A percentile compares a stretch with the other conserved stretches of the same genome.
Evolutionary conservation across 2,888 invertebrate species (phyloP).

Genomic region (Geophilus truncorum): DNA sequence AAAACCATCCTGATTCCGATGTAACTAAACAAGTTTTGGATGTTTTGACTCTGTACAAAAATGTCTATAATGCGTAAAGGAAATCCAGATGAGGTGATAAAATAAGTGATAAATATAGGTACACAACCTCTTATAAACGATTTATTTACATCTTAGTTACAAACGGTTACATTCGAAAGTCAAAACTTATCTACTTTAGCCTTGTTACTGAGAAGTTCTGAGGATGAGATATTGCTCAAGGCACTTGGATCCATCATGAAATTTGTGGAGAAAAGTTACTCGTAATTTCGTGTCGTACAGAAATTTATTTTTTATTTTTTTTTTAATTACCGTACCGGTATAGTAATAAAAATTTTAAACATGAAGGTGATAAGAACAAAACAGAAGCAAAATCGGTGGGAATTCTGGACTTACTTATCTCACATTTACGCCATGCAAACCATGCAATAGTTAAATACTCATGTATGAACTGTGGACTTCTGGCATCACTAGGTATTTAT

Average conservation of each 20-base stretch:
- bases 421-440: background rate
- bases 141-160: background rate
- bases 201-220: background rate
- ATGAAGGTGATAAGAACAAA: background rate
- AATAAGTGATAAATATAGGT: background rate
- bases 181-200: background rate
- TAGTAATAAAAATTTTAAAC: background rate
- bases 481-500: background rate
- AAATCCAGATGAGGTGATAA: background rate
- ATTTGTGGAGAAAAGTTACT: background rate
- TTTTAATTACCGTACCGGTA: background rate
- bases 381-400: background rate
- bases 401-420: background rate
- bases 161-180: background rate
- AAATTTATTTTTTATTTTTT: background rate
- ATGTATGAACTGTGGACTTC: background rate
- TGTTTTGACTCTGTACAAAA: too few species aligned
- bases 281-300: background rate
- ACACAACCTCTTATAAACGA: background rate
- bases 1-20: background rate
- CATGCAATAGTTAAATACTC: background rate
- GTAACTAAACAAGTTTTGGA: background rate
- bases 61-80: too few species aligned
- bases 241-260: background rate
- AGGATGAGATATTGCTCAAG: background rate